These are phyloP conservation scores for Enteromius viviparus DNA, from an alignment of 2,797 vertebrate species.

Conservation along the genomic window DNA sequence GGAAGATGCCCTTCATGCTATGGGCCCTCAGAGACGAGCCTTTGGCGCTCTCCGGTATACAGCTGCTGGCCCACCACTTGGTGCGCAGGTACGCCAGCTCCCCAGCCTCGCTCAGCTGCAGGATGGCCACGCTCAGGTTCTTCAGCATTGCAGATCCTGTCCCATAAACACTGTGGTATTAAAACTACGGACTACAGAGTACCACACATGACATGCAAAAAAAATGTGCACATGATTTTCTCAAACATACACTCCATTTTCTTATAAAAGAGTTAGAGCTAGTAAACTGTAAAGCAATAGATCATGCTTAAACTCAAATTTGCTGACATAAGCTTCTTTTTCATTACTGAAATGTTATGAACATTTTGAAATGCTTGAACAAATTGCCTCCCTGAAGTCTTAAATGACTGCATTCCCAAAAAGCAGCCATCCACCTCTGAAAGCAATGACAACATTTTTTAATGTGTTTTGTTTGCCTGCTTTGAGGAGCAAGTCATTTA, in stretches of 20 bases:
- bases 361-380: background rate
- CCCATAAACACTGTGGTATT: background rate
- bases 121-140: slow-evolving; percentile 82
- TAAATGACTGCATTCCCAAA: too few species aligned
- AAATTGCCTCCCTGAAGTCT: too few species aligned
- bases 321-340: too few species aligned
- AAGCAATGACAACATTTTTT: too few species aligned
- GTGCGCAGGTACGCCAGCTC: slow-evolving; percentile 82
- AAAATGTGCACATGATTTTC: too few species aligned
- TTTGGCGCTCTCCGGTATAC: slow-evolving; percentile 67
- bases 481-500: background rate
- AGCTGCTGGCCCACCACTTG: slow-evolving; percentile 91
- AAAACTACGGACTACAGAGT: background rate
- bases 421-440: too few species aligned
- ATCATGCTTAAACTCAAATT: too few species aligned
- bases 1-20: slow-evolving; percentile 84
- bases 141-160: slow-evolving; percentile 82
- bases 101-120: slow-evolving; percentile 83
- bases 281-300: too few species aligned
- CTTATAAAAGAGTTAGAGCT: too few species aligned
- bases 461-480: background rate
- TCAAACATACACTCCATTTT: too few species aligned
- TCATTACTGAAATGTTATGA: too few species aligned
- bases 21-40: slow-evolving; percentile 76
- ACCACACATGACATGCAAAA: too few species aligned